Conservation (phyloP, 2,888 invertebrate genomes). For the Polyploca ridens region DNA sequence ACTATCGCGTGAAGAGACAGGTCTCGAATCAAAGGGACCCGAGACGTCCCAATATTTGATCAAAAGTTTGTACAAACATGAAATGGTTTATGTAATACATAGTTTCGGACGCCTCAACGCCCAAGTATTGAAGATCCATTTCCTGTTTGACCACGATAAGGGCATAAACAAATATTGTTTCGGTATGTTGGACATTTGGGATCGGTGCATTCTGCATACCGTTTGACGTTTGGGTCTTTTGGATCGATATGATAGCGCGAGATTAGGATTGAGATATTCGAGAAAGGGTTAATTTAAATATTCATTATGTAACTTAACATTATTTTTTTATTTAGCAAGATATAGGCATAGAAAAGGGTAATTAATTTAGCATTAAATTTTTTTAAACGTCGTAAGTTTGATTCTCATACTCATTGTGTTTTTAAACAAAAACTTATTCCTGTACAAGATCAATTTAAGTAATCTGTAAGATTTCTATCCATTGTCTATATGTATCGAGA, state of each 20-base stretch:
- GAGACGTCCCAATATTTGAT: slow-evolving; percentile 47
- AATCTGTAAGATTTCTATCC: no score
- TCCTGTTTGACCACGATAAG: slow-evolving; percentile 61
- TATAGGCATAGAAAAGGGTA: no score
- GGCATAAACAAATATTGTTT: slow-evolving; percentile 43
- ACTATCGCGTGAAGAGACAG: slow-evolving; percentile 39
- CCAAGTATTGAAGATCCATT: slow-evolving; percentile 45
- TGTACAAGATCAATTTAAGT: no score
- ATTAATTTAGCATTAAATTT: no score
- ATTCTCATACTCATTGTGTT: no score
- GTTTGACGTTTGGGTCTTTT: slow-evolving; percentile 1
- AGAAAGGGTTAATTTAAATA: no score
- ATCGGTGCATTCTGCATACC: slow-evolving; percentile 10
- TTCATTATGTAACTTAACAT: no score
- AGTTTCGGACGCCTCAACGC: slow-evolving; percentile 41
- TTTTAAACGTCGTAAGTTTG: no score
- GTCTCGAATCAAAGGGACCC: slow-evolving; percentile 50
- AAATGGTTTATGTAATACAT: slow-evolving; percentile 46
- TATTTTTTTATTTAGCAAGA: no score
- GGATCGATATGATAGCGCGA: background rate
- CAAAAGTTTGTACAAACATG: slow-evolving; percentile 45
- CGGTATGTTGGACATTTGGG: slow-evolving; percentile 32
- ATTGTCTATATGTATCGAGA: background rate
- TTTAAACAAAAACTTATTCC: no score
- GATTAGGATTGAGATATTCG: background rate